Base-by-base conservation (phyloP, 2,797 vertebrate species). In the Enteromius afrohamiltoni region DNA sequence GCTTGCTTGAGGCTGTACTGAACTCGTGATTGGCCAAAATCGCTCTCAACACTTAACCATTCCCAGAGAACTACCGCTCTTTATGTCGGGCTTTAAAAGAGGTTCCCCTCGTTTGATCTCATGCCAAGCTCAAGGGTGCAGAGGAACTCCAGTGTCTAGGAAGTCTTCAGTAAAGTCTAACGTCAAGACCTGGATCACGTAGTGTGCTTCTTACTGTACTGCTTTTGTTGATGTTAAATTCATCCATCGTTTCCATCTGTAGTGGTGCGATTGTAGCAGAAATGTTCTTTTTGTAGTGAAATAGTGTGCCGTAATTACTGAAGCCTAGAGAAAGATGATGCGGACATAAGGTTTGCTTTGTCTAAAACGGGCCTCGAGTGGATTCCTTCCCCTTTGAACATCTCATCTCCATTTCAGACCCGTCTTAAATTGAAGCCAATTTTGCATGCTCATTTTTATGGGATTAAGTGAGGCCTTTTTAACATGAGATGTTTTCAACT, bases 21-120 rank as follows among this genome's bases (percentile, higher is more conserved):
- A 26, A 64, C 55, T 14, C 6, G 8, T 37, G 80, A 82, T 82
- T 65, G 70, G 60, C 55, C 29, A 19, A 82, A 74, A 83, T 69
- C 45, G 17, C 82, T 77, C 64, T 83, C 74, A 83, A 83, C 74
- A 77, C 64, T 58, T 45, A 83, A 77, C 34, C 51, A 77, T 77
- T 77, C 26, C 82, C 82, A 83, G 82, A 77, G 37, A 77, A n/a
- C 16, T 68, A 47, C 42, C 7, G 37, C 74, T 83, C 60, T 67
- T 77, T 51, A 82, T 77, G 34, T 53, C 11, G 0, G 16, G 80
- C 77, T 64, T 62, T 82, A 75, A 82, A 75, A 11, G 60, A 75
- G 71, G 29, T 77, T 69, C 53, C 60, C 73, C 49, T 51, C 11
- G 73, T 77, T 45, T 83, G 74, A 83, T 83, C 34, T 70, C 49